phyloP scores from a whole-genome alignment of 2,888 invertebrate genomes.

The Leptinotarsa haldemani region DNA sequence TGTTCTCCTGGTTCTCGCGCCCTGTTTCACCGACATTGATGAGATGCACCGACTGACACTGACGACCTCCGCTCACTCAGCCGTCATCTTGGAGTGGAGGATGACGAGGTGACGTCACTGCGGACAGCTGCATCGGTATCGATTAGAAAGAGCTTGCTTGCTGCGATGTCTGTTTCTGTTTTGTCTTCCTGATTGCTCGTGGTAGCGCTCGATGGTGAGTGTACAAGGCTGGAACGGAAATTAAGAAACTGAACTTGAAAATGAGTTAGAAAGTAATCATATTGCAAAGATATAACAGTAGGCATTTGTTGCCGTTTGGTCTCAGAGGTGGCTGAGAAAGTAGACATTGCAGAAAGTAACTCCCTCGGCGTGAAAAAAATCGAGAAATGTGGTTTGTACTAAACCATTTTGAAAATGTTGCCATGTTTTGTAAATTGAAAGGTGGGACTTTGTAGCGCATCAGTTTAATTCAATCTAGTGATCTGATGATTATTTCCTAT shows the following conservation, averaged over 20 bases:
- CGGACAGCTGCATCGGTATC: slow-evolving; percentile 66
- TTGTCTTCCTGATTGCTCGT: slow-evolving; percentile 22
- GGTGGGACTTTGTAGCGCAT: too few relatives aligned
- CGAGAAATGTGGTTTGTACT: too few relatives aligned
- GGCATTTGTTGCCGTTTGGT: background rate
- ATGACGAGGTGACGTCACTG: slow-evolving; percentile 64
- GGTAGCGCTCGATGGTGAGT: background rate
- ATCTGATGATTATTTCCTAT: too few relatives aligned
- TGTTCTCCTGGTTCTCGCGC: slow-evolving; percentile 48
- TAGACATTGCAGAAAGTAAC: too few relatives aligned
- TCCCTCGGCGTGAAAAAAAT: too few relatives aligned
- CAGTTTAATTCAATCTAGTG: too few relatives aligned
- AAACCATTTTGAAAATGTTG: too few relatives aligned
- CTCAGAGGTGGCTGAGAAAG: background rate
- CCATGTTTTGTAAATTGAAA: too few relatives aligned
- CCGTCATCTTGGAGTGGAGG: slow-evolving; percentile 40
- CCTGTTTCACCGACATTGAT: slow-evolving; percentile 50
- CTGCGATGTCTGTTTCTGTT: slow-evolving; percentile 38
- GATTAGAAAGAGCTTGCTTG: slow-evolving; percentile 58
- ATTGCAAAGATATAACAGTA: background rate
- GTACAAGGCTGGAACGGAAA: background rate
- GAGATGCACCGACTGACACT: slow-evolving; percentile 49
- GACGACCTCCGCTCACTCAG: slow-evolving; percentile 48
- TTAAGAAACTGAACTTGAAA: slow-evolving; percentile 12
- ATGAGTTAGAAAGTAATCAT: slow-evolving; percentile 7